These are phyloP conservation scores for Axinella damicornis DNA, from an alignment of 37 sponge, comb jelly and placozoan species.

Conservation along the genomic window DNA sequence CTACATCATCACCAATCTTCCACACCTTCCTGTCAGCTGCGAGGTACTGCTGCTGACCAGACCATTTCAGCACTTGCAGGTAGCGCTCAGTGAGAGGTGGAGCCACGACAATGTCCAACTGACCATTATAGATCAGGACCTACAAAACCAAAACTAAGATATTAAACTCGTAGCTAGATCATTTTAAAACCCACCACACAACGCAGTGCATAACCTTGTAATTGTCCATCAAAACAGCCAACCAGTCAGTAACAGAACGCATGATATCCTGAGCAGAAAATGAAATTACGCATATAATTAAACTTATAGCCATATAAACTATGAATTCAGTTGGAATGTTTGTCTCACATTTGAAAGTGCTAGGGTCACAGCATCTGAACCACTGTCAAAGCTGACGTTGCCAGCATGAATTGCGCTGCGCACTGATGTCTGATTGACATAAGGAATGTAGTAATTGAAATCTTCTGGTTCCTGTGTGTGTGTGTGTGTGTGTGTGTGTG, in stretches of 20 bases:
- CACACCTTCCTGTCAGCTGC: constrained; percentile 65
- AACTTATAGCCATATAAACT: too few relatives aligned
- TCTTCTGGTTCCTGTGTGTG: constrained; percentile 61
- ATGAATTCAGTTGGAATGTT: too few relatives aligned
- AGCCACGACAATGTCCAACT: constrained; percentile 91
- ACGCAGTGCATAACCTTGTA: constrained; percentile 86
- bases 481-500: background rate
- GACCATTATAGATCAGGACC: constrained; percentile 90
- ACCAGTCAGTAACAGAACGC: constrained; percentile 57
- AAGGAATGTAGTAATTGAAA: constrained; percentile 69
- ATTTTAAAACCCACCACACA: too few relatives aligned
- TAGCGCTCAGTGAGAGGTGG: constrained; percentile 74
- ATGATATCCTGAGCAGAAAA: constrained; percentile 69
- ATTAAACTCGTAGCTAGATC: too few relatives aligned
- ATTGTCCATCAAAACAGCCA: constrained; percentile 80
- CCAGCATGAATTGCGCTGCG: constrained; percentile 88
- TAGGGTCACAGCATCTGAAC: constrained; percentile 51
- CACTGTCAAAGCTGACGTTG: constrained; percentile 67
- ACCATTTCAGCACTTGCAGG: constrained; percentile 77
- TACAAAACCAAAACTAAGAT: background rate
- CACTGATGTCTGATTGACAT: constrained; percentile 36
- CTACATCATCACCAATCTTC: constrained; percentile 80
- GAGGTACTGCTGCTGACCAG: constrained; percentile 65
- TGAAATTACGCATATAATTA: background rate
- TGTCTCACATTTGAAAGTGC: constrained; percentile 64